Evolutionary conservation across 1,140 invertebrate species (phyloP).

Genomic region (Drosophila cardini): DNA sequence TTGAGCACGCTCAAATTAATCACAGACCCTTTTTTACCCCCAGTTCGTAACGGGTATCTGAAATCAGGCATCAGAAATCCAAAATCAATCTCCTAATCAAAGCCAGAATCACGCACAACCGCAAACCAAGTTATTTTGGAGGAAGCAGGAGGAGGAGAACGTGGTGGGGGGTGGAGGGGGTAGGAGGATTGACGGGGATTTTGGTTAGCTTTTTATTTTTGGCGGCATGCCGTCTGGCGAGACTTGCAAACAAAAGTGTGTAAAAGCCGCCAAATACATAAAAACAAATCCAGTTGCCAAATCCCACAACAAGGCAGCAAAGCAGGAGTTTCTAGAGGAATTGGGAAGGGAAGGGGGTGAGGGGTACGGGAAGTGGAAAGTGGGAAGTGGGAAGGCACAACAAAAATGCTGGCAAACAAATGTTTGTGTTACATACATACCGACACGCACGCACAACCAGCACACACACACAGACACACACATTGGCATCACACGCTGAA

Average conservation of each 20-base stretch:
- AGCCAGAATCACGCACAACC: slow-evolving; percentile 76
- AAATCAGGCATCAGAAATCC: slow-evolving; percentile 17
- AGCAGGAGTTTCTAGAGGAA: background rate
- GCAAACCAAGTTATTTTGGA: slow-evolving; percentile 56
- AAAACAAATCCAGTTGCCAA: slow-evolving; percentile 72
- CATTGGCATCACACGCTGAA: slow-evolving; percentile 29
- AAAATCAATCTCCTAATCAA: slow-evolving; percentile 78
- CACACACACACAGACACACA: slow-evolving; percentile 19
- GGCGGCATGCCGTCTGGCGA: slow-evolving; percentile 27
- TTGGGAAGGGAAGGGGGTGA: background rate
- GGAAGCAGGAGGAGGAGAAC: background rate
- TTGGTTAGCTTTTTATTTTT: slow-evolving; percentile 15
- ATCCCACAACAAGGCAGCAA: slow-evolving; percentile 18
- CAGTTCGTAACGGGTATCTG: background rate
- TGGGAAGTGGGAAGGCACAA: background rate
- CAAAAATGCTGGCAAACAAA: slow-evolving; percentile 70
- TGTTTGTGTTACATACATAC: slow-evolving; percentile 69
- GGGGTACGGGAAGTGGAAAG: background rate
- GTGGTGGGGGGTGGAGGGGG: background rate
- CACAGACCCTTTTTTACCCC: background rate
- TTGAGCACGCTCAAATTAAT: slow-evolving; percentile 11
- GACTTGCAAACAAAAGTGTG: slow-evolving; percentile 34
- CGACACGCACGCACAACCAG: slow-evolving; percentile 57
- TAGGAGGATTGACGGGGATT: background rate
- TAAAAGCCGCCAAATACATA: slow-evolving; percentile 42